Percentiles rank a stretch among this genome's conserved stretches.
These are phyloP conservation scores for Cossypha dichroa DNA, from an alignment of 2,797 vertebrate genomes.

Conservation along the genomic window DNA sequence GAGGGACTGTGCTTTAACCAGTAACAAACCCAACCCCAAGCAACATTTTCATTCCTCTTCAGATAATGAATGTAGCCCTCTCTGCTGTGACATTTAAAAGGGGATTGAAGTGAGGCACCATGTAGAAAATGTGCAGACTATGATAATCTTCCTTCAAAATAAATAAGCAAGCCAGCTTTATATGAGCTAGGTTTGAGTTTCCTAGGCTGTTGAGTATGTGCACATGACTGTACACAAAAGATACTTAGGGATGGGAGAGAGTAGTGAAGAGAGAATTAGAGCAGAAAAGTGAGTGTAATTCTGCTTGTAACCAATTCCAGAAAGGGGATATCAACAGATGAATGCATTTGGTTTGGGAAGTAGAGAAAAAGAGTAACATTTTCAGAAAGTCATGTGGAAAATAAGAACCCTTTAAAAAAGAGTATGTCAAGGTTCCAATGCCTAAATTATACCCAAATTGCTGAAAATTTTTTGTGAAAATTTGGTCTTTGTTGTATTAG, in stretches of 20 bases:
- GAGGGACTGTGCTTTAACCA: not conserved
- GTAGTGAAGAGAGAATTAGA: not conserved
- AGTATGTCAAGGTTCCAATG: not conserved
- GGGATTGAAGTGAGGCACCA: not conserved
- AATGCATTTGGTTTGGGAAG: not conserved
- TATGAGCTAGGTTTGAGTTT: not conserved
- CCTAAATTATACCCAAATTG: not conserved
- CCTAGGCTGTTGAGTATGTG: not conserved
- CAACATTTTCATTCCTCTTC: not conserved
- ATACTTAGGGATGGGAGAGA: not conserved
- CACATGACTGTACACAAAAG: not conserved
- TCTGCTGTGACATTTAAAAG: not conserved
- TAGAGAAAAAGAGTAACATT: not conserved
- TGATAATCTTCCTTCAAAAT: not conserved
- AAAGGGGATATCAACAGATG: not conserved
- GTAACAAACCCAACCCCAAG: not conserved
- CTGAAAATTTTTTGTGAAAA: not conserved
- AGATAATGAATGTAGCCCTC: not conserved
- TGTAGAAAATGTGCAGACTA: not conserved
- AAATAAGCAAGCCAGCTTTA: not conserved
- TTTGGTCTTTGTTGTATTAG: not conserved
- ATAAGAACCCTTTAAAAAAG: not conserved
- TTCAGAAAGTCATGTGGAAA: not conserved
- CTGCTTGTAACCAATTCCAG: not conserved
- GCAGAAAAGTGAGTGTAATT: not conserved